Base-by-base conservation (phyloP, 2,113 vertebrate genomes). In the Scartelaos histophorus region DNA sequence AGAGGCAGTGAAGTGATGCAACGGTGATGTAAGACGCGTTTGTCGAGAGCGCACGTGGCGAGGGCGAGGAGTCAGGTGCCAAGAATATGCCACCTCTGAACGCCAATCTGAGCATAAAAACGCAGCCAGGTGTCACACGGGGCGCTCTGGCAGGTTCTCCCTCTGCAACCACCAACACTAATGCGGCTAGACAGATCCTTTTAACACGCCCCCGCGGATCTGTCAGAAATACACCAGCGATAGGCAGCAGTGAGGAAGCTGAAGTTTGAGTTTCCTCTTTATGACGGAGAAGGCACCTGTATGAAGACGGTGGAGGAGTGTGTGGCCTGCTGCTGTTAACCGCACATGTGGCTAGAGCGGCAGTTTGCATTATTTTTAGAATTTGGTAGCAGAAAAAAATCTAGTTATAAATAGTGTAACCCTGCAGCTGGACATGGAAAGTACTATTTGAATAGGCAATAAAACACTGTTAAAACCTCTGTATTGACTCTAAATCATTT, bases 1-100 rank as follows among this genome's bases (percentile, higher is more conserved):
- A 74, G 69, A 85, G 70, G 82, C 21, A 73, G 78, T 73, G 74
- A 74, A 61, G 66, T 87, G 87, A 88, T 85, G 87, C 84, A 88
- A 90, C 68, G 67, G n/a, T 74, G 79, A 76, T 70, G 79, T 68
- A 54, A 75, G 68, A 0, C 66, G 35, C 58, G 68, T 76, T 74
- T 72, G 70, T 75, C 69, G n/a, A 47, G 76, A 69, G 66, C 54
- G 58, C 57, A 57, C 51, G 51, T 11, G 60, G 34, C 60, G 25
- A 60, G 65, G 34, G 21, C 16, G 38, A n/a, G 56, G 22, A 69
- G 49, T 12, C 24, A 56, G 49, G 43, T 43, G 19, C 22, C 66
- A 67, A 46, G n/a, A 12, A 1, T 17, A 7, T 53, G 70, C 60
- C 69, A 34, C 17, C 21, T 65, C 19, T 47, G 61, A 66, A 45